These are phyloP conservation scores for Peromyscus nudipes DNA, from an alignment of 2,797 vertebrate genomes.

Conservation along the genomic window DNA sequence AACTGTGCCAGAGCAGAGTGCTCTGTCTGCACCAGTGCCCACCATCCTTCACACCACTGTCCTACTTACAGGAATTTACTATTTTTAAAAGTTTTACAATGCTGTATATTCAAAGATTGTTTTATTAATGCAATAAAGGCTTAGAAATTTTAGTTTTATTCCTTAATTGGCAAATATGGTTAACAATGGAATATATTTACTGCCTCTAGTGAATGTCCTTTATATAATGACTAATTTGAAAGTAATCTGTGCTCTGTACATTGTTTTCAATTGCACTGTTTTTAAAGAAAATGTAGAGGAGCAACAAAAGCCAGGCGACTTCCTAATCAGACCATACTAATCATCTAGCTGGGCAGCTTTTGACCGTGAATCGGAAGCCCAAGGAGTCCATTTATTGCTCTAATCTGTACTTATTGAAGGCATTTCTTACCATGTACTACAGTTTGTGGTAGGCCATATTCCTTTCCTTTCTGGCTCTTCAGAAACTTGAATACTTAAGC, in stretches of 20 bases:
- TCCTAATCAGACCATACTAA: constrained; percentile 83
- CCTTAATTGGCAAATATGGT: constrained; percentile 88
- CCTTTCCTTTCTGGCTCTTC: constrained; percentile 88
- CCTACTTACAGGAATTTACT: constrained; percentile 88
- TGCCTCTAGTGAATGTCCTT: constrained; percentile 90
- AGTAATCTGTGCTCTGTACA: constrained; percentile 87
- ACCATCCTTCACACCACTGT: constrained; percentile 86
- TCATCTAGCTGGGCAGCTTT: constrained; percentile 84
- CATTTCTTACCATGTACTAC: constrained; percentile 85
- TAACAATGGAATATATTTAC: constrained; percentile 88
- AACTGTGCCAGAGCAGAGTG: constrained; percentile 83
- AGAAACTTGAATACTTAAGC: constrained; percentile 92
- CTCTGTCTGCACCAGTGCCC: constrained; percentile 82
- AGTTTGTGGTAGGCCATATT: constrained; percentile 87
- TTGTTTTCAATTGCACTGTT: constrained; percentile 90
- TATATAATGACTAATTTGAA: constrained; percentile 89
- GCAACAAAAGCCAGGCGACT: constrained; percentile 82
- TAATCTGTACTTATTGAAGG: constrained; percentile 86
- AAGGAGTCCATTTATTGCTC: constrained; percentile 85
- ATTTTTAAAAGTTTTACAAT: constrained; percentile 90
- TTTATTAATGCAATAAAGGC: constrained; percentile 92
- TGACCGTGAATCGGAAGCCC: constrained; percentile 86
- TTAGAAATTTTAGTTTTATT: constrained; percentile 88
- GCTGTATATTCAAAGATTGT: constrained; percentile 90
- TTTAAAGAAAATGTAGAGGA: constrained; percentile 86